These are phyloP conservation scores for Platalea minor DNA, from an alignment of 2,797 vertebrate species.

Conservation along the genomic window DNA sequence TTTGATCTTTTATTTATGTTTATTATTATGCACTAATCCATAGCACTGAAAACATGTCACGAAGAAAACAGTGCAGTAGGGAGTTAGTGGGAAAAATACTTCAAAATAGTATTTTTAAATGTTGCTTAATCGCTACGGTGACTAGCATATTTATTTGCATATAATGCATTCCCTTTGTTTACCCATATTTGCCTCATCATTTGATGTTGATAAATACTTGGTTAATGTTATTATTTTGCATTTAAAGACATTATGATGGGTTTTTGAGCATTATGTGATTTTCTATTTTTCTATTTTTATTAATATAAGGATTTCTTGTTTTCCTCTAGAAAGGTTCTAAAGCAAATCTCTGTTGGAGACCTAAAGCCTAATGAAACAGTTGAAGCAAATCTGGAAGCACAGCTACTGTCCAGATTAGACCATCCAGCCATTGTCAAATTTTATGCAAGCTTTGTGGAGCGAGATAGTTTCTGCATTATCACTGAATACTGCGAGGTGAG, in stretches of 20 bases:
- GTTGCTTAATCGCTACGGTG: not conserved
- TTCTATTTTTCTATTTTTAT: not conserved
- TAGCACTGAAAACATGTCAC: not conserved
- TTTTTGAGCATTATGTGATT: not conserved
- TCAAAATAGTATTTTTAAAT: not conserved
- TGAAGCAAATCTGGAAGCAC: slow-evolving; percentile 82
- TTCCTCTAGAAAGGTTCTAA: slow-evolving; percentile 81
- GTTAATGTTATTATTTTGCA: not conserved
- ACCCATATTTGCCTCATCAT: not conserved
- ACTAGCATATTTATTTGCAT: not conserved
- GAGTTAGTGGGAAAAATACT: slow-evolving; percentile 8
- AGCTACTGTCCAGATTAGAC: slow-evolving; percentile 83
- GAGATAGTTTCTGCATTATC: slow-evolving; percentile 84
- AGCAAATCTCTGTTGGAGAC: slow-evolving; percentile 81
- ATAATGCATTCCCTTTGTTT: not conserved
- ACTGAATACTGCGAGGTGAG: slow-evolving; percentile 89
- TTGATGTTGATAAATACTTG: not conserved
- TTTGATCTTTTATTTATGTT: slow-evolving; percentile 15
- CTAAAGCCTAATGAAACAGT: slow-evolving; percentile 84
- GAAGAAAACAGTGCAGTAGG: not conserved
- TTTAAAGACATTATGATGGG: not conserved
- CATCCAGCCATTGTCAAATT: slow-evolving; percentile 86
- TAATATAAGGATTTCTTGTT: not conserved
- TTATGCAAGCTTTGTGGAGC: slow-evolving; percentile 84
- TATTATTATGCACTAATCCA: not conserved